Conservation (phyloP, 2,797 vertebrate genomes). For the Salmo trutta region DNA sequence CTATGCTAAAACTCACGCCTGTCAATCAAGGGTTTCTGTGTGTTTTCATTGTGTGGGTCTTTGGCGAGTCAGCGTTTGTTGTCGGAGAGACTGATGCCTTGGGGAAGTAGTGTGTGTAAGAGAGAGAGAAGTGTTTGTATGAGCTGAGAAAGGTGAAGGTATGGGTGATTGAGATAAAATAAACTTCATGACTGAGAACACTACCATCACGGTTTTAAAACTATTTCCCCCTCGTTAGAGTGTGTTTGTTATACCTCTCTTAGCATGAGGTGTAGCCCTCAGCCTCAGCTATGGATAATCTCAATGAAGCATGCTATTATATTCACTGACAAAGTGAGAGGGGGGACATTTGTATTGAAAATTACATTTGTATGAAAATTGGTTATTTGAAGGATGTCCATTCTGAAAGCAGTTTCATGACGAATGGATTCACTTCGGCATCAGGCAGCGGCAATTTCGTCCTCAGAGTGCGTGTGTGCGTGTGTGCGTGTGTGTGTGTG, state of each 20-base stretch:
- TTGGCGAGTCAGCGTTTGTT: conserved; percentile 24
- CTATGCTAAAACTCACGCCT: conserved; percentile 3
- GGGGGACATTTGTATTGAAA: conserved; percentile 41
- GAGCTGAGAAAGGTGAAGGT: conserved; percentile 10
- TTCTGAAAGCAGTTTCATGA: conserved; percentile 31
- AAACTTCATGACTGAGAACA: conserved; percentile 7
- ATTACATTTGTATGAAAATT: conserved; percentile 32
- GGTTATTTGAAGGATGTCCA: conserved; percentile 33
- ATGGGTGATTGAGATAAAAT: conserved; percentile 15
- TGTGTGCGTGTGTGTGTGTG: neutral
- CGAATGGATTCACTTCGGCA: conserved; percentile 29
- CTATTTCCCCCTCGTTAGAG: conserved; percentile 5
- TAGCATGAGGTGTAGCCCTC: conserved; percentile 33
- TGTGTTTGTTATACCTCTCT: conserved; percentile 29
- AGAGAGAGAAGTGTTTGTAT: neutral
- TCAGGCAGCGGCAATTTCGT: conserved; percentile 22
- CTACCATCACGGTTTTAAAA: neutral
- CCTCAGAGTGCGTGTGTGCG: neutral
- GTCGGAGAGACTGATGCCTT: neutral
- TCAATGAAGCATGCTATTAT: conserved; percentile 52
- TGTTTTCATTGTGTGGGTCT: conserved; percentile 30
- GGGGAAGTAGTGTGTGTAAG: neutral
- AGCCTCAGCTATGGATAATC: conserved; percentile 39
- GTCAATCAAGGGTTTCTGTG: conserved; percentile 29
- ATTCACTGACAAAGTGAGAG: conserved; percentile 44